Evolutionary conservation across 2,888 invertebrate species (phyloP).

Genomic region (Lasiommata megera): DNA sequence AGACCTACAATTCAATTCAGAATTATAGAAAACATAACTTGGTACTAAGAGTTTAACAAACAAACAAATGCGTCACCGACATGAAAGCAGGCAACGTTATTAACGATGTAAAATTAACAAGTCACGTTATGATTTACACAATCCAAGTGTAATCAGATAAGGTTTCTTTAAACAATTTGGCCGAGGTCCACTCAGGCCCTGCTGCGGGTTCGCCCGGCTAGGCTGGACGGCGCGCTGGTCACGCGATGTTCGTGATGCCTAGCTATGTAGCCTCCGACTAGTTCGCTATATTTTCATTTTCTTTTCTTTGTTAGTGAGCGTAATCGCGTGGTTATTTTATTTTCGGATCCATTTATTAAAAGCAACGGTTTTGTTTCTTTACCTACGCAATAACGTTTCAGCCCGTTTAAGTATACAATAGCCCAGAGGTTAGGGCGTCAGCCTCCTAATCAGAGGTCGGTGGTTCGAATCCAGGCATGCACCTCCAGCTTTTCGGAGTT

Average conservation of each 20-base stretch:
- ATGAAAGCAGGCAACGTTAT: neutral
- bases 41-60: neutral
- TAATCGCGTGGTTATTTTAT: neutral
- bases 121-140: constrained; percentile 6
- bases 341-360: constrained; percentile 2
- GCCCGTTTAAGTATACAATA: too few species aligned
- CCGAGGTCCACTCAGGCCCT: neutral
- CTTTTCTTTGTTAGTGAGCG: neutral
- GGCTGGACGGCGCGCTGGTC: neutral
- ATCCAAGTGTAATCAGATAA: neutral
- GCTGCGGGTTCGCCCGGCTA: neutral
- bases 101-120: neutral
- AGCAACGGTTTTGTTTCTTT: neutral
- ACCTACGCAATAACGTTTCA: too few species aligned
- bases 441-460: too few species aligned
- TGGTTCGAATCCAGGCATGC: too few species aligned
- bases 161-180: constrained; percentile 9
- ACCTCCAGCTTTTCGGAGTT: too few species aligned
- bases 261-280: neutral
- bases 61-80: neutral
- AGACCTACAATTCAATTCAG: too few species aligned
- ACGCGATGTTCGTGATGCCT: neutral
- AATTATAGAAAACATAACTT: too few species aligned
- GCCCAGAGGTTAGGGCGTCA: too few species aligned
- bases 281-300: neutral